These are phyloP conservation scores for Melanotaenia trifasciata DNA, from an alignment of 2,797 vertebrate genomes.

Conservation along the genomic window DNA sequence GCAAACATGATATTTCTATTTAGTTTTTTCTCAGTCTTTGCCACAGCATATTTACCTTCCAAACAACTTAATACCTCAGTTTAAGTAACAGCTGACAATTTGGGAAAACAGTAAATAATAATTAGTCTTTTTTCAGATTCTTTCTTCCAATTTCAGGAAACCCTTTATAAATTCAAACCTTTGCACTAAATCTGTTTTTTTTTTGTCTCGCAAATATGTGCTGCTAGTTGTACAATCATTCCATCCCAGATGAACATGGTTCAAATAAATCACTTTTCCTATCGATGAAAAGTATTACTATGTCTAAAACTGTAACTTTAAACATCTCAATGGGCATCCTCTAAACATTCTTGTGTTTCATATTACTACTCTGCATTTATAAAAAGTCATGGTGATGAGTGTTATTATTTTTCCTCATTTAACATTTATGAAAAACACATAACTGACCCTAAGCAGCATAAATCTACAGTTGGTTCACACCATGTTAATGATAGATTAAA, in stretches of 20 bases:
- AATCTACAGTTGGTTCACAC: background rate
- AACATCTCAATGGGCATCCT: background rate
- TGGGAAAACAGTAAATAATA: too few species aligned
- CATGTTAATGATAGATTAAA: background rate
- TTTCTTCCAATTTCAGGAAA: too few species aligned
- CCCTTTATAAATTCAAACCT: too few species aligned
- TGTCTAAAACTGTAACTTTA: background rate
- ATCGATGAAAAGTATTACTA: background rate
- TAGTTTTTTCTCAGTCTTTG: background rate
- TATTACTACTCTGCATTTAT: background rate
- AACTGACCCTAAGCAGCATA: background rate
- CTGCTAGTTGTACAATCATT: too few species aligned
- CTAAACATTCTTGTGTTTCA: background rate
- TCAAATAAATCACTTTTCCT: background rate
- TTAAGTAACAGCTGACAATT: too few species aligned
- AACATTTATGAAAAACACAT: constrained; percentile 8
- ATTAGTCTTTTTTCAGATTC: too few species aligned
- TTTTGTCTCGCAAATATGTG: background rate
- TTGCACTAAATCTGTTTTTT: too few species aligned
- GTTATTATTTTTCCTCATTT: background rate
- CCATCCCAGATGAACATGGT: background rate
- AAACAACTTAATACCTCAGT: too few species aligned
- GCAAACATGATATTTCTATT: background rate
- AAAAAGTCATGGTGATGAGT: background rate
- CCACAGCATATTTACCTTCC: too few species aligned